Percentiles rank a stretch among this genome's conserved stretches.
These are phyloP conservation scores for Ovis canadensis DNA, from an alignment of 2,113 vertebrate genomes.

Conservation along the genomic window DNA sequence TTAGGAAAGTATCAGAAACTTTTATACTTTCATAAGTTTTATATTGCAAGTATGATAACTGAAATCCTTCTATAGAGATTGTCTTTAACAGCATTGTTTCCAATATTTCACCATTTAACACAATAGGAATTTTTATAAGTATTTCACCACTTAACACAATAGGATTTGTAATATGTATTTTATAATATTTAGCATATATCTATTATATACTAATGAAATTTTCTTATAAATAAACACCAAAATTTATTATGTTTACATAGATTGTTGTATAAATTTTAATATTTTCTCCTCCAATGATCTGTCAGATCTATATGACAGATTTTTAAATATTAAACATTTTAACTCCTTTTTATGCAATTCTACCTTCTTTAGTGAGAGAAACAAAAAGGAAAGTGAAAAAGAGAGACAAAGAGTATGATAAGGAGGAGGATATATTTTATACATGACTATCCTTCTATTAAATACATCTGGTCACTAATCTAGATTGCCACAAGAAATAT, in stretches of 20 bases:
- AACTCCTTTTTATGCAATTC: not conserved
- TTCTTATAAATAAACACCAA: not conserved
- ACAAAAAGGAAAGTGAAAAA: not conserved
- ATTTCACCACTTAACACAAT: too few relatives aligned
- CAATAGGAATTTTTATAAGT: not conserved
- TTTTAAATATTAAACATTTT: not conserved
- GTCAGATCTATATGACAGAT: not conserved
- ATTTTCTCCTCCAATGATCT: not conserved
- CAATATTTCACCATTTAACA: not conserved
- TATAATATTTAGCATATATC: not conserved
- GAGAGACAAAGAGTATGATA: not conserved
- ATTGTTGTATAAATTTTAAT: not conserved
- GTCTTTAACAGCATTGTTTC: not conserved
- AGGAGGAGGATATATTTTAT: not conserved
- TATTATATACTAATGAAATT: not conserved
- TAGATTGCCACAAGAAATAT: not conserved
- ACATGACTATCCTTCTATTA: not conserved
- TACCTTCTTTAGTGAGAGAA: not conserved
- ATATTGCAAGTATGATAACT: not conserved
- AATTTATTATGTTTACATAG: not conserved
- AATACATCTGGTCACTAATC: not conserved
- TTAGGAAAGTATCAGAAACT: not conserved
- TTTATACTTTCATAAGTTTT: not conserved
- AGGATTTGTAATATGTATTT: not conserved
- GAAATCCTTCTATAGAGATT: not conserved